Conservation (phyloP, 2,113 vertebrate genomes). For the Cebus imitator region DNA sequence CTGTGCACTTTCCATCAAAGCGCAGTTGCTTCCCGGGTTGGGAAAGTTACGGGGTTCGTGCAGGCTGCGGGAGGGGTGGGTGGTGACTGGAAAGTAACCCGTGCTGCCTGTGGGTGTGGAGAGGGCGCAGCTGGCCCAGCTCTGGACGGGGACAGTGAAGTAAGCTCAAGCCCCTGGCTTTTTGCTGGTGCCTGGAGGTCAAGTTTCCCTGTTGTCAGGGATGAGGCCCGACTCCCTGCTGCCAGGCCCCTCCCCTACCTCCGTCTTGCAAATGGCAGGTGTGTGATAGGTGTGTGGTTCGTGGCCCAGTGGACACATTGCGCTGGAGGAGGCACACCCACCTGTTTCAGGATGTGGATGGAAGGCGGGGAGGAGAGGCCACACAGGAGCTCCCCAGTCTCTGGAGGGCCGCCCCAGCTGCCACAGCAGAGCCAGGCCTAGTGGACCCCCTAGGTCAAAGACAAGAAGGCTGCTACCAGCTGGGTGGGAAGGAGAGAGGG, state of each 20-base stretch:
- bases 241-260: not conserved
- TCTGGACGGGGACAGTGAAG: not conserved
- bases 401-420: not conserved
- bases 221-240: not conserved
- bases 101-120: not conserved
- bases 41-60: not conserved
- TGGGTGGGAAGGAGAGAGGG: too few relatives aligned
- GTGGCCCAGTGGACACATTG: fast-evolving
- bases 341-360: not conserved
- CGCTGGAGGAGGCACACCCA: not conserved
- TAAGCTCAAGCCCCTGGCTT: not conserved
- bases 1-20: not conserved
- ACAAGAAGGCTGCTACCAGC: not conserved
- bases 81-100: fast-evolving
- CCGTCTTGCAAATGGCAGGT: not conserved
- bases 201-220: not conserved
- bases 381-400: not conserved
- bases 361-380: not conserved
- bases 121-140: fast-evolving
- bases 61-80: fast-evolving
- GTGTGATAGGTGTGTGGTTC: not conserved
- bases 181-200: not conserved
- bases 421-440: not conserved
- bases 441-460: not conserved
- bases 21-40: not conserved